Base-by-base conservation (phyloP, 2,888 invertebrate genomes). In the Xestoiulus laeticollis region DNA sequence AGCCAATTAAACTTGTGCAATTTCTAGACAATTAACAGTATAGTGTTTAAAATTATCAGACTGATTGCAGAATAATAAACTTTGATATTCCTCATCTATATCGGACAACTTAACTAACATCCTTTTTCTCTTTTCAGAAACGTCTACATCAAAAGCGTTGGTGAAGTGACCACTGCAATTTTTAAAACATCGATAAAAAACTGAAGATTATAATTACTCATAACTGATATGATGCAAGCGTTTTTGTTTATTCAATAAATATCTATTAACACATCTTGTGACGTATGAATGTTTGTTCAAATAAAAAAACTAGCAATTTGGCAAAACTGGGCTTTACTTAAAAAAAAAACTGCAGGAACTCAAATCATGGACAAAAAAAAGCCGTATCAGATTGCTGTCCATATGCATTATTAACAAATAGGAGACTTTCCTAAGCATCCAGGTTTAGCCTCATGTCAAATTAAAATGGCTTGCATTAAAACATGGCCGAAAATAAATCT, bases 161-260 rank as follows among this genome's bases (percentile, higher is more conserved):
- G 83, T 14, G 43, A 87, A 44, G 84, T 87, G 1, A 87, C 87
- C 0, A 87, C 87, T 1, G 87, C 87, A 33, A 83, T 87, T 43
- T 87, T 59, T 68, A 86, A 86, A 26, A 53, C 86, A 16, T 10
- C 86, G 1, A 78, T 22, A 78, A 78, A 22, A 30, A 78, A 78
- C 78, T 78, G 14, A 78, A 78, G 26, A 12, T 14, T 5, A 68
- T n/a, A 38, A 4, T 85, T 38, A 85, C 38, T 38, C 26, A 43
- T 43, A 33, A 85, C 6, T 12, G 12, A 26, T 22, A 85, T 26
- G 22, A 38, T 85, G n/a, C 43, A n/a, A 16, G n/a, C 32, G 19
- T 32, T 85, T 38, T 85, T 85, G 38, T 38, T 43, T 44, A 85
- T 43, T 33, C n/a, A 85, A 85, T 43, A 85, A 43, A 78, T 78